Evolutionary conservation across 2,797 vertebrate genomes (phyloP).

Genomic region (Xenops minutus): DNA sequence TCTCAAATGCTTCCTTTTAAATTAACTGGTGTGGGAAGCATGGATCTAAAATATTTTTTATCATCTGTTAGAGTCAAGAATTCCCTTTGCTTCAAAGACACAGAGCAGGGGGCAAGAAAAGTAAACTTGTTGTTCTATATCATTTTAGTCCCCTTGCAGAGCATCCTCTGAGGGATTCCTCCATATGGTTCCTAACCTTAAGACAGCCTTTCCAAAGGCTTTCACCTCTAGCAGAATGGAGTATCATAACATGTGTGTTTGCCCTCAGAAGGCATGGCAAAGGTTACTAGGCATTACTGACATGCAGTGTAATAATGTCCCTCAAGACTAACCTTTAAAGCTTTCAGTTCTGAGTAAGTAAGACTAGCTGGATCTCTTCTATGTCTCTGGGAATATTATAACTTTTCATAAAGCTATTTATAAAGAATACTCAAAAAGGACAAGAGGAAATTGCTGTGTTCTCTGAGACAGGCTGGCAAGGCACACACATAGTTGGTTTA

Average conservation of each 20-base stretch:
- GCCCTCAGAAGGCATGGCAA: conserved; percentile 53
- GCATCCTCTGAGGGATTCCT: conserved; percentile 10
- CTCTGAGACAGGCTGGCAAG: conserved; percentile 35
- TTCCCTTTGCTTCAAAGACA: conserved; percentile 22
- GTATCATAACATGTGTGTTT: conserved; percentile 55
- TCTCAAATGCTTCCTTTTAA: neutral
- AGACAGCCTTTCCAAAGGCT: conserved; percentile 50
- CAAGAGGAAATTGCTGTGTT: conserved; percentile 62
- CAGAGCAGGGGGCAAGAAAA: neutral
- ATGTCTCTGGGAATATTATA: conserved; percentile 65
- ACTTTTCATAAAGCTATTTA: conserved; percentile 63
- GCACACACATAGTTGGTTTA: neutral
- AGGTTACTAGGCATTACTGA: conserved; percentile 70
- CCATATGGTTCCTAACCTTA: conserved; percentile 32
- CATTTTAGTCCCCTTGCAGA: conserved; percentile 7
- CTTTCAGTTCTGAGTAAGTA: conserved; percentile 65
- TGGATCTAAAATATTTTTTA: conserved; percentile 1
- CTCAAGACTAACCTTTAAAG: conserved; percentile 74
- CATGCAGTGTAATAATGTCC: conserved; percentile 63
- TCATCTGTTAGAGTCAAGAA: conserved; percentile 19
- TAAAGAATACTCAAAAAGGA: conserved; percentile 63
- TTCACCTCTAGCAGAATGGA: conserved; percentile 38
- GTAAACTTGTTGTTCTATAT: conserved; percentile 9
- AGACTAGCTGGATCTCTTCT: conserved; percentile 58
- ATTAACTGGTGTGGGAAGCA: neutral